Percentiles rank a stretch among this genome's conserved stretches.
These are phyloP conservation scores for Baryphthengus martii DNA, from an alignment of 2,113 vertebrate species.

Conservation along the genomic window DNA sequence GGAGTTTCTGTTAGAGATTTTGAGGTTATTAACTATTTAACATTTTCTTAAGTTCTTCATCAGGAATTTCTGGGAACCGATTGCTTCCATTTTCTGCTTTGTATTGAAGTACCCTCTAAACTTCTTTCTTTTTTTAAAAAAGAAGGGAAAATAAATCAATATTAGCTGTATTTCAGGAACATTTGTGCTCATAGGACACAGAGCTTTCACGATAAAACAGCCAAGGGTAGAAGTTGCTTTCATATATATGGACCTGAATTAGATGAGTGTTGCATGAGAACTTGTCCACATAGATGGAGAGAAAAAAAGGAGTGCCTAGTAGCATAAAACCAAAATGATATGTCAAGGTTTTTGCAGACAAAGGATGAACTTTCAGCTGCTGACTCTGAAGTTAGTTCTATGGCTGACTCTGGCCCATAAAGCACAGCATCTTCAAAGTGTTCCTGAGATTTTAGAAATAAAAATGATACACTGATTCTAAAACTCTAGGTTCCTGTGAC, in stretches of 20 bases:
- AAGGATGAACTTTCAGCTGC: not conserved
- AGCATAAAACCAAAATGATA: not conserved
- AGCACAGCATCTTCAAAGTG: not conserved
- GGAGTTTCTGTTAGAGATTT: not conserved
- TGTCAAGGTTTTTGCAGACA: not conserved
- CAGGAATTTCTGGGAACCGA: not conserved
- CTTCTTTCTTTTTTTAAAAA: not conserved
- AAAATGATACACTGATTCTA: not conserved
- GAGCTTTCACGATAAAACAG: not conserved
- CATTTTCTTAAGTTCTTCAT: not conserved
- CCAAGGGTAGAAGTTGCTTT: not conserved
- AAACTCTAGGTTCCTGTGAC: not conserved
- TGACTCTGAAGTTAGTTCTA: not conserved
- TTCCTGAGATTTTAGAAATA: not conserved
- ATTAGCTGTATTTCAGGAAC: not conserved
- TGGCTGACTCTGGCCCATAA: not conserved
- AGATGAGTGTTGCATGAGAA: not conserved
- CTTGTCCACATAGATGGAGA: not conserved
- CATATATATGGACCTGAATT: not conserved
- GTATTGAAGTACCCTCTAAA: not conserved
- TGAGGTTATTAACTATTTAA: not conserved
- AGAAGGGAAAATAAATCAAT: too few species aligned
- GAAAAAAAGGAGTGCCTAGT: not conserved
- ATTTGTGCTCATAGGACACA: not conserved
- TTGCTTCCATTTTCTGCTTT: not conserved